A percentile compares a stretch with the other conserved stretches of the same genome.
These are phyloP conservation scores for Leucophenga montana DNA, from an alignment of 2,888 invertebrate species.

Conservation along the genomic window DNA sequence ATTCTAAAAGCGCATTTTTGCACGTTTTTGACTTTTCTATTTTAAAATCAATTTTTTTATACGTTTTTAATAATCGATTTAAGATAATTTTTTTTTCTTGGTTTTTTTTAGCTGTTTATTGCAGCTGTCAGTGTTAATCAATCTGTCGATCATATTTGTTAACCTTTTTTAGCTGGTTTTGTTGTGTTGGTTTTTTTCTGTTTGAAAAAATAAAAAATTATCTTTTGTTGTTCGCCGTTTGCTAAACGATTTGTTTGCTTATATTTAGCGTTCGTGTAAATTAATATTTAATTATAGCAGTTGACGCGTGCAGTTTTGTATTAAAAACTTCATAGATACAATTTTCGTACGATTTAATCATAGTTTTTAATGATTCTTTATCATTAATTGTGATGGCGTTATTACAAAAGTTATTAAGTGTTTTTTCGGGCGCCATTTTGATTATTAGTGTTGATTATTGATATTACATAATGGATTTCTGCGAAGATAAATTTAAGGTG, in stretches of 20 bases:
- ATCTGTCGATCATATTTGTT: conserved; percentile 8
- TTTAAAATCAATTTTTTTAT: no score
- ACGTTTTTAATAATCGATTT: no score
- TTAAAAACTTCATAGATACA: conserved; percentile 55
- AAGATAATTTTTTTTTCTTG: conserved; percentile 43
- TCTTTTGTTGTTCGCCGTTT: conserved; percentile 36
- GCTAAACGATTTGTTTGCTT: conserved; percentile 63
- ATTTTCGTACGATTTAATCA: conserved; percentile 58
- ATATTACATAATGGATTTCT: no score
- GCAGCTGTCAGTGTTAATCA: background rate
- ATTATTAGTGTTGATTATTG: no score
- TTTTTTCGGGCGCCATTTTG: background rate
- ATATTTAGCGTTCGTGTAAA: conserved; percentile 63
- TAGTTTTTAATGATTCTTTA: conserved; percentile 44
- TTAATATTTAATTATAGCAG: conserved; percentile 68
- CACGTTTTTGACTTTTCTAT: conserved; percentile 49
- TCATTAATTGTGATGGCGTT: conserved; percentile 11
- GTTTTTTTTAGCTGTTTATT: conserved; percentile 26
- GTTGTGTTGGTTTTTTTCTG: conserved; percentile 20
- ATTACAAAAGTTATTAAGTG: conserved; percentile 11
- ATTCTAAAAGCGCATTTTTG: conserved; percentile 41
- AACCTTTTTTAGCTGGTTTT: conserved; percentile 9
- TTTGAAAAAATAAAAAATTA: conserved; percentile 22
- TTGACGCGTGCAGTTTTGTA: conserved; percentile 36
- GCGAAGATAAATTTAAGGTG: background rate